phyloP scores from a whole-genome alignment of 2,888 invertebrate species.

The Thymelicus sylvestris region DNA sequence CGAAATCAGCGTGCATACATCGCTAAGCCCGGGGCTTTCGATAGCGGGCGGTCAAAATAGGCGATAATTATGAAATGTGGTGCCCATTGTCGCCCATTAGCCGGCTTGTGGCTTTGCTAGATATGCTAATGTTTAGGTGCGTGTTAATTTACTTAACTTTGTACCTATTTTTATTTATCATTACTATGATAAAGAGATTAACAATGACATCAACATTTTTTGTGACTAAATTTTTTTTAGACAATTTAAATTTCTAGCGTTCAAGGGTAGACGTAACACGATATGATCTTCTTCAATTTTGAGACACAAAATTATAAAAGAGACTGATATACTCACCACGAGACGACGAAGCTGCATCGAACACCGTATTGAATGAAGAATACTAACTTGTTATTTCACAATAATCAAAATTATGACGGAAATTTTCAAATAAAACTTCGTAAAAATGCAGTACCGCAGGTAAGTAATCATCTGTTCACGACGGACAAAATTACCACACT shows the following conservation, averaged over 20 bases:
- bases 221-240: too few relatives aligned
- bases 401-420: too few relatives aligned
- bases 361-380: not conserved
- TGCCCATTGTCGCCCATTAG: conserved; percentile 79
- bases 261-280: too few relatives aligned
- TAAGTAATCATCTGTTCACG: conserved; percentile 16
- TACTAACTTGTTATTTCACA: too few relatives aligned
- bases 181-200: too few relatives aligned
- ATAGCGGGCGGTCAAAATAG: conserved; percentile 80
- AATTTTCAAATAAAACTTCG: not conserved
- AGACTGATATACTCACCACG: not conserved
- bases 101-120: conserved; percentile 71
- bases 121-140: conserved; percentile 67
- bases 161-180: not conserved
- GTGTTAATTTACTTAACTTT: conserved; percentile 44
- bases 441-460: not conserved
- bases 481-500: conserved; percentile 41
- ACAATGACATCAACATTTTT: too few relatives aligned
- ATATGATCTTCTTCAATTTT: too few relatives aligned
- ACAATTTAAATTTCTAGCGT: too few relatives aligned
- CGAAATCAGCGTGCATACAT: conserved; percentile 55
- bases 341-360: not conserved
- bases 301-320: not conserved
- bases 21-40: conserved; percentile 62
- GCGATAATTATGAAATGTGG: conserved; percentile 82